Percentiles rank a stretch among this genome's conserved stretches.
Evolutionary conservation across 2,797 vertebrate species (phyloP).

Genomic region (Aselliscus stoliczkanus): DNA sequence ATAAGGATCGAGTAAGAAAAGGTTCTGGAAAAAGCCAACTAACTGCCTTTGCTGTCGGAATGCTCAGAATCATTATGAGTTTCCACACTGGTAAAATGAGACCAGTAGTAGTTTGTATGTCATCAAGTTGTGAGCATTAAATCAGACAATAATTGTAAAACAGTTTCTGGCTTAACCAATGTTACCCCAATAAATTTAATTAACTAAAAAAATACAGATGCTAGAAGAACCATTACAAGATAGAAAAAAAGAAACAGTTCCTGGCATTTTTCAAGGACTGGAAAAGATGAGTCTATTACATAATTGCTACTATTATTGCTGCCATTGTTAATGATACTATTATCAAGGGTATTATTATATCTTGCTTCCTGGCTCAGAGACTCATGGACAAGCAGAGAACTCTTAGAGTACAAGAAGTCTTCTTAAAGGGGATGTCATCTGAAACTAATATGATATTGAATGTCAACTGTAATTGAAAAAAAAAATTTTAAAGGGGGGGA

Average conservation of each 20-base stretch:
- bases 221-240: too few species aligned
- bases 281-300: not conserved
- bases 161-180: not conserved
- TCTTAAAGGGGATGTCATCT: not conserved
- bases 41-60: not conserved
- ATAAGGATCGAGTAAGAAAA: not conserved
- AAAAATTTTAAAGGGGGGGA: not conserved
- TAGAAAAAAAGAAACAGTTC: not conserved
- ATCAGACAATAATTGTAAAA: not conserved
- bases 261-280: not conserved
- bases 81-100: not conserved
- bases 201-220: too few species aligned
- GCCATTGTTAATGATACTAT: not conserved
- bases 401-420: not conserved
- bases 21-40: not conserved
- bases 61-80: not conserved
- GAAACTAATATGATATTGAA: too few species aligned
- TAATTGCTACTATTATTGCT: not conserved
- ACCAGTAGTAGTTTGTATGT: not conserved
- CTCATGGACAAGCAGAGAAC: not conserved
- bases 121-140: constrained; percentile 14
- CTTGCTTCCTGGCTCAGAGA: not conserved
- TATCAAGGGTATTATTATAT: not conserved
- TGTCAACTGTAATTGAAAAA: too few species aligned
- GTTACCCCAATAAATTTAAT: too few species aligned